phyloP scores from a whole-genome alignment of 2,113 vertebrate species.

The Oreamnos americanus region DNA sequence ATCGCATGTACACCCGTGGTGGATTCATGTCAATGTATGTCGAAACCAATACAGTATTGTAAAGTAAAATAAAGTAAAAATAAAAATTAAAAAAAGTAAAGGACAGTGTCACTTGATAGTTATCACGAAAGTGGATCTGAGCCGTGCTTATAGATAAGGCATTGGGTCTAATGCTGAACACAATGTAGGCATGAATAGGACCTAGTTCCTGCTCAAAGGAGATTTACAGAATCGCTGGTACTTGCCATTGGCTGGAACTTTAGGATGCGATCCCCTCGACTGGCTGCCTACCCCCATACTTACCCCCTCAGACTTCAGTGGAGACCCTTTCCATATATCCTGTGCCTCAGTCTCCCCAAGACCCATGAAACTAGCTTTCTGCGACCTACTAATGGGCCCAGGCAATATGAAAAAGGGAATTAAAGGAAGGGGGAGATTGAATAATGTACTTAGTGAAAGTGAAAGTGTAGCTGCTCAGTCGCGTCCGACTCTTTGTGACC shows the following conservation, averaged over 20 bases:
- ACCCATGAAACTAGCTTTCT: neutral
- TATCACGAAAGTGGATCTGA: neutral
- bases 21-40: no score
- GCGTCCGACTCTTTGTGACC: neutral
- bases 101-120: neutral
- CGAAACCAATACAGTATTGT: no score
- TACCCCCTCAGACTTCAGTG: neutral
- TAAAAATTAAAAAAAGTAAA: no score
- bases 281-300: neutral
- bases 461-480: neutral
- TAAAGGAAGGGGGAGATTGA: neutral
- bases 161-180: neutral
- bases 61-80: no score
- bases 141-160: neutral
- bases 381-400: neutral
- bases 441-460: neutral
- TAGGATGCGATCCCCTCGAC: neutral
- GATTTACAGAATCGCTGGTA: neutral
- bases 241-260: neutral
- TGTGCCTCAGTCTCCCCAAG: neutral
- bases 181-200: neutral
- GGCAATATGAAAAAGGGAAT: neutral
- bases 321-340: neutral
- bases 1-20: no score
- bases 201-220: neutral